Conservation (phyloP, 2,113 vertebrate species). For the Corydoras maculifer region DNA sequence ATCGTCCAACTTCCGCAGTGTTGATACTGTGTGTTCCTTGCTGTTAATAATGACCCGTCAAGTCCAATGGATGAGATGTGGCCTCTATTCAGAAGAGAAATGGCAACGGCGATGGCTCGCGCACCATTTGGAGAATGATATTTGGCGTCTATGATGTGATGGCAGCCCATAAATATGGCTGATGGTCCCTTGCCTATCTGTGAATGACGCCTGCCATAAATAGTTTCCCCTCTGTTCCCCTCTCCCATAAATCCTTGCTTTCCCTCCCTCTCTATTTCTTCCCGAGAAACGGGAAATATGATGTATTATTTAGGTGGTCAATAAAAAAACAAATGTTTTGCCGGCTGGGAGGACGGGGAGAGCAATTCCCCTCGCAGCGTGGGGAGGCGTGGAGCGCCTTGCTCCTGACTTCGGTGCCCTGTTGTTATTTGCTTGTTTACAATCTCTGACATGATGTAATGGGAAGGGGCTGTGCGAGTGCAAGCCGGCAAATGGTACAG, state of each 20-base stretch:
- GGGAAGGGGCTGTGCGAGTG: conserved; percentile 61
- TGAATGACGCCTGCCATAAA: conserved; percentile 68
- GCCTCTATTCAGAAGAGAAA: conserved; percentile 69
- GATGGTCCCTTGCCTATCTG: conserved; percentile 60
- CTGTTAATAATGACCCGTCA: conserved; percentile 60
- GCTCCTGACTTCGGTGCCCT: conserved; percentile 40
- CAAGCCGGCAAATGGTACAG: conserved; percentile 61
- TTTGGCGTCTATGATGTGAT: conserved; percentile 55
- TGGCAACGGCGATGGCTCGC: conserved; percentile 52
- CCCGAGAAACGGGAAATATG: conserved; percentile 31
- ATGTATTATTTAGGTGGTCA: conserved; percentile 60
- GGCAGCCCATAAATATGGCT: conserved; percentile 67
- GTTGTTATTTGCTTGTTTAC: conserved; percentile 77
- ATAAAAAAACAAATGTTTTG: conserved; percentile 62
- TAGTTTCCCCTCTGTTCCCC: conserved; percentile 55
- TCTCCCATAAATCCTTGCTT: conserved; percentile 51
- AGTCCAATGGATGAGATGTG: conserved; percentile 52
- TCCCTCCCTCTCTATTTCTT: conserved; percentile 12
- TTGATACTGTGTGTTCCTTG: conserved; percentile 52
- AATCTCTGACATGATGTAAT: conserved; percentile 68
- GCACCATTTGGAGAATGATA: conserved; percentile 68
- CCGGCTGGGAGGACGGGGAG: conserved; percentile 21
- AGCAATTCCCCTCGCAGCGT: conserved; percentile 29
- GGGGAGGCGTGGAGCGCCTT: conserved; percentile 9
- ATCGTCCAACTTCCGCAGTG: conserved; percentile 57